A percentile compares a stretch with the other conserved stretches of the same genome.
Evolutionary conservation across 2,888 invertebrate genomes (phyloP).

Genomic region (Mythimna lalbum): DNA sequence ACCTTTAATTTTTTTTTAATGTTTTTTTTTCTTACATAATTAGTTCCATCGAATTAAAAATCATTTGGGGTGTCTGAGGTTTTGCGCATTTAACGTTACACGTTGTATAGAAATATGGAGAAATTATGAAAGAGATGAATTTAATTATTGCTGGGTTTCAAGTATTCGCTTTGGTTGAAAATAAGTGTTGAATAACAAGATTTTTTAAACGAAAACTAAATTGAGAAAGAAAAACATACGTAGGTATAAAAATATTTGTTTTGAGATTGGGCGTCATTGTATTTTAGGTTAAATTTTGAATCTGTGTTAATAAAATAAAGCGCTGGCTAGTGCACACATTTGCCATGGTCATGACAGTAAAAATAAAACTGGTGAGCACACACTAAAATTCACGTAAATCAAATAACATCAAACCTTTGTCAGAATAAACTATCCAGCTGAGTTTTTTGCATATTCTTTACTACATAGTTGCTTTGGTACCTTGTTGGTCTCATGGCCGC

Average conservation of each 20-base stretch:
- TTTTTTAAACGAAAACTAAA: background rate
- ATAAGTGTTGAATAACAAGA: conserved; percentile 1
- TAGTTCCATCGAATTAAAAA: too few relatives aligned
- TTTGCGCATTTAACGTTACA: too few relatives aligned
- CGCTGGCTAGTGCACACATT: background rate
- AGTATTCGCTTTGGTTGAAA: background rate
- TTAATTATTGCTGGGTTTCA: conserved; percentile 3
- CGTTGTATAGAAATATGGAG: conserved; percentile 24
- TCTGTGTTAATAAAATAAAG: conserved; percentile 1
- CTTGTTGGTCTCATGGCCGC: too few relatives aligned
- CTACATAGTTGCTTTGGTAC: background rate
- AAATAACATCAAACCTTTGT: conserved; percentile 12
- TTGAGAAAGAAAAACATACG: background rate
- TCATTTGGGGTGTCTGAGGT: too few relatives aligned
- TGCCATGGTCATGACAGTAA: background rate
- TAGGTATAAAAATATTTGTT: background rate
- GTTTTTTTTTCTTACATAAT: too few relatives aligned
- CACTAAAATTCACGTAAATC: conserved; percentile 5
- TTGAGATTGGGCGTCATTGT: background rate
- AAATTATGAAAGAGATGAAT: conserved; percentile 12
- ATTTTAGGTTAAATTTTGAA: conserved; percentile 1
- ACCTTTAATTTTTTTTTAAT: too few relatives aligned
- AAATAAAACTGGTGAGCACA: conserved; percentile 6
- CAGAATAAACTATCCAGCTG: background rate
- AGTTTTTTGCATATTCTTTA: background rate